phyloP scores from a whole-genome alignment of 1,140 invertebrate species.

The Chironomus striatipennis region DNA sequence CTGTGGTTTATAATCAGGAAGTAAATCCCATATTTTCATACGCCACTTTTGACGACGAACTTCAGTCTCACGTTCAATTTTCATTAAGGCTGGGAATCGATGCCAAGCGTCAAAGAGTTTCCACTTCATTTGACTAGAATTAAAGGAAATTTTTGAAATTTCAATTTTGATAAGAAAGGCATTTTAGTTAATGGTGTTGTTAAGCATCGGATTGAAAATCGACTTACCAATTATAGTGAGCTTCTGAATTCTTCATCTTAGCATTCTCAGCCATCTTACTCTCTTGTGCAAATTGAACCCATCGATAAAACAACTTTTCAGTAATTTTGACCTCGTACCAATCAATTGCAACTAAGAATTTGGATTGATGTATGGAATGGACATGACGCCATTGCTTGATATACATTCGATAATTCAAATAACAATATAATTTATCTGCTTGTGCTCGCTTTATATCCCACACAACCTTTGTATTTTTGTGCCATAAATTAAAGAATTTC shows the following conservation, averaged over 20 bases:
- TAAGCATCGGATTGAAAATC: too few relatives aligned
- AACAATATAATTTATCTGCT: slow-evolving; percentile 42
- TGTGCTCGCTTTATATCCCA: slow-evolving; percentile 42
- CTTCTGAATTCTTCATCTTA: slow-evolving; percentile 43
- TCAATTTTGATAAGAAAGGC: too few relatives aligned
- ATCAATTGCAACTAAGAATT: slow-evolving; percentile 51
- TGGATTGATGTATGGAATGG: slow-evolving; percentile 42
- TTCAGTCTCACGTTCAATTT: slow-evolving; percentile 52
- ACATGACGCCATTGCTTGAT: slow-evolving; percentile 38
- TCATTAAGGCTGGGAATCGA: slow-evolving; percentile 48
- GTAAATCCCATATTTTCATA: slow-evolving; percentile 52
- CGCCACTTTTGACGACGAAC: slow-evolving; percentile 54
- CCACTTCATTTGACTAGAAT: slow-evolving; percentile 47
- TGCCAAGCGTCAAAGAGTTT: slow-evolving; percentile 53
- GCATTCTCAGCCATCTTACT: slow-evolving; percentile 41
- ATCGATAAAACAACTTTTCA: slow-evolving; percentile 44
- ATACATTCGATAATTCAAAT: slow-evolving; percentile 37
- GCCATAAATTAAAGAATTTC: slow-evolving; percentile 44
- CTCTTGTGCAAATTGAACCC: slow-evolving; percentile 40
- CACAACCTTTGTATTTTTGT: slow-evolving; percentile 42
- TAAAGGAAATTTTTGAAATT: too few relatives aligned
- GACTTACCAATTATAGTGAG: slow-evolving; percentile 46
- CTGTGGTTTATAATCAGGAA: slow-evolving; percentile 51
- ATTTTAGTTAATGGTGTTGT: too few relatives aligned
- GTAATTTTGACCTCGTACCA: slow-evolving; percentile 48